Evolutionary conservation across 2,888 invertebrate species (phyloP).

Genomic region (Polyploca ridens): DNA sequence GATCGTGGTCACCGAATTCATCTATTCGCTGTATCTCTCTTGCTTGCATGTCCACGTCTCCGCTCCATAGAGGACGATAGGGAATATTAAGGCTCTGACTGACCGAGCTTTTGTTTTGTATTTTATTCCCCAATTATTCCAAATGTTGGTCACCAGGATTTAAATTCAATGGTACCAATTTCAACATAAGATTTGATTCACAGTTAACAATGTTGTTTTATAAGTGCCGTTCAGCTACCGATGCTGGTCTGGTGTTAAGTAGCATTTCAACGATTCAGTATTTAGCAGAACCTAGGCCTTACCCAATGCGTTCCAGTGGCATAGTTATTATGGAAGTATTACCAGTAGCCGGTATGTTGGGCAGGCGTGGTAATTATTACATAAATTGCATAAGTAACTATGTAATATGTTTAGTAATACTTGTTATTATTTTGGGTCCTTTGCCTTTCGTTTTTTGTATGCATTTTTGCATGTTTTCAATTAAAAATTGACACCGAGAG

Average conservation of each 20-base stretch:
- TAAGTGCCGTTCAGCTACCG: no score
- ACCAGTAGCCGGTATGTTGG: not conserved
- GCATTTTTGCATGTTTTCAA: not conserved
- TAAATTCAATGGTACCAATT: no score
- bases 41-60: no score
- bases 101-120: no score
- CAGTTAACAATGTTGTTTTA: not conserved
- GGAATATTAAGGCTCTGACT: no score
- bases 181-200: not conserved
- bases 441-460: not conserved
- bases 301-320: conserved; percentile 5
- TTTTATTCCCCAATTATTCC: no score
- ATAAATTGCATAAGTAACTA: conserved; percentile 6
- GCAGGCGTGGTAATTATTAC: conserved; percentile 4
- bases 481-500: no score
- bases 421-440: not conserved
- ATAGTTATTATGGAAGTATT: not conserved
- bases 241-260: no score
- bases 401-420: not conserved
- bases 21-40: no score
- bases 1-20: no score
- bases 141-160: no score
- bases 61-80: no score
- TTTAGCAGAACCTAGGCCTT: not conserved
- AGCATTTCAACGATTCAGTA: not conserved